A percentile compares a stretch with the other conserved stretches of the same genome.
Conservation (phyloP, 1,140 invertebrate genomes). For the Drosophila yakuba region DNA sequence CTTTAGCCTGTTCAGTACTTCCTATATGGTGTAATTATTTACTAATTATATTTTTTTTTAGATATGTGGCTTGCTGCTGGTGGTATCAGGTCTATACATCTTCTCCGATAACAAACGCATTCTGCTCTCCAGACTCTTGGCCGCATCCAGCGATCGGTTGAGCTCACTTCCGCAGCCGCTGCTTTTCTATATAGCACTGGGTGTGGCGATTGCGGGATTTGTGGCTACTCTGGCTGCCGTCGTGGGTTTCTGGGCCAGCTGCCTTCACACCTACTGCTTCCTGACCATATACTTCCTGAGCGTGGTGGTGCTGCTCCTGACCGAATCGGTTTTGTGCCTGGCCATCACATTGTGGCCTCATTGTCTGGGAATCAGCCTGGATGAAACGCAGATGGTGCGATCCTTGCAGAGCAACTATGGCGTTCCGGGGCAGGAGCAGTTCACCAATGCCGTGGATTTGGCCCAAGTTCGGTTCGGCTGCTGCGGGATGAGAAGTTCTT, state of each 20-base stretch:
- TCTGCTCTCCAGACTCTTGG: constrained; percentile 88
- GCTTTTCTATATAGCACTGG: constrained; percentile 90
- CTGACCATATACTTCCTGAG: constrained; percentile 90
- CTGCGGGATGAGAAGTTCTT: constrained; percentile 91
- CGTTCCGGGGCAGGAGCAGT: constrained; percentile 88
- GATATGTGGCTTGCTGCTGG: constrained; percentile 89
- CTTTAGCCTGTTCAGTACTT: not conserved
- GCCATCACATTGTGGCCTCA: constrained; percentile 92
- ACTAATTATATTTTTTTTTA: constrained; percentile 62
- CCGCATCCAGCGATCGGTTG: constrained; percentile 85
- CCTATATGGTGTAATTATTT: too few species aligned
- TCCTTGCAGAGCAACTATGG: constrained; percentile 91
- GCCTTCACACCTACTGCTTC: constrained; percentile 89
- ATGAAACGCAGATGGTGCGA: constrained; percentile 88
- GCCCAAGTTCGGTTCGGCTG: constrained; percentile 92
- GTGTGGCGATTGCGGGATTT: constrained; percentile 88
- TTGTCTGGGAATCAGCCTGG: constrained; percentile 89
- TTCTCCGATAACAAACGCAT: constrained; percentile 89
- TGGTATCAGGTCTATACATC: constrained; percentile 89
- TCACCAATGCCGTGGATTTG: constrained; percentile 92
- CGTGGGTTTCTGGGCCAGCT: constrained; percentile 92
- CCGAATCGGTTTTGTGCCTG: constrained; percentile 90
- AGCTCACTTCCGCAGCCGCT: constrained; percentile 88
- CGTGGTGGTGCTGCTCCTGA: constrained; percentile 89
- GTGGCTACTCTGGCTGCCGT: constrained; percentile 88